Base-by-base conservation (phyloP, 2,113 vertebrate species). In the Morone chrysops region DNA sequence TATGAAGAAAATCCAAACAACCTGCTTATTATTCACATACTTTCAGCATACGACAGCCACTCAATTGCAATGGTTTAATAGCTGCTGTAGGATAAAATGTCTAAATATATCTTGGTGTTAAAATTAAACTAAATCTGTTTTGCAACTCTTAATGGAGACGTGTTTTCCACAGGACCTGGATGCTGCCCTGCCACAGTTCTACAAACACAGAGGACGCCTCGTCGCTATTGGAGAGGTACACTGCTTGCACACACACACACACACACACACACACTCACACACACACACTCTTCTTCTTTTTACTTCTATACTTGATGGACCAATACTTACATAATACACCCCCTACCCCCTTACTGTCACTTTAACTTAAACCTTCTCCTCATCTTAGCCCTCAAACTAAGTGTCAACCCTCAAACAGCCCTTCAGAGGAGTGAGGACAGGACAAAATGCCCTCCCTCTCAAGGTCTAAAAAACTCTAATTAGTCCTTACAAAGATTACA, bases 81-180 rank as follows among this genome's bases (percentile, higher is more conserved):
- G n/a, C 63, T 48, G 43, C 41, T 67, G 65, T 18, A 1, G n/a
- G 22, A 31, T 67, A 16, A 22, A 48, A 65, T 25, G 25, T 25
- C 25, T 10, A 43, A 20, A 65, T 5, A 8, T 2, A 25, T 12
- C 4, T 12, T n/a, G 20, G 20, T 16, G 41, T 47, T 16, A 13
- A 7, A 4, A 25, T 47, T 0, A 47, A 66, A 16, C 4, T 8
- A n/a, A 47, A 22, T 63, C 18, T 41, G 0, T 43, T 10, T 2
- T 7, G 4, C 59, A 38, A 17, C 18, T 43, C 10, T 47, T 47
- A 38, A 59, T 11, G 16, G 47, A 20, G 11, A 17, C 62, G 12
- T 72, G 13, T 63, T 81, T 76, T 78, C 80, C 0, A 16, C 62
- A 94, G 94, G 92, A 90, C 2, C 9, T 95, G 89, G 90, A 95